Base-by-base conservation (phyloP, 2,888 invertebrate genomes). In the Caenorhabditis sp. region DNA sequence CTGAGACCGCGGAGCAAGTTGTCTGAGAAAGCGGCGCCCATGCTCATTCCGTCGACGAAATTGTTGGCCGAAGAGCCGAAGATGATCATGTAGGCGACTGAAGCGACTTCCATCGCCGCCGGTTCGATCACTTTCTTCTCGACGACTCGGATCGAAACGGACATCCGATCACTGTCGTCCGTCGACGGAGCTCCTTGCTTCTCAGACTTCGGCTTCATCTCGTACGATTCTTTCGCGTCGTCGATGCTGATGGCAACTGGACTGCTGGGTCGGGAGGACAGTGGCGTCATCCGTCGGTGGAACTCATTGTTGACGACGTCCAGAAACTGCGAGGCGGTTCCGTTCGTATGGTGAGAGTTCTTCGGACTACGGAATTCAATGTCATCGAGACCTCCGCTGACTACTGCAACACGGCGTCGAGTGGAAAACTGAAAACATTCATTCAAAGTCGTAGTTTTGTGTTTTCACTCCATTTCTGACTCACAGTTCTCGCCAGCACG, bases 11-110 rank as follows among this genome's bases (percentile, higher is more conserved):
- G 62, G 11, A 86, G 45, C n/a, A 87, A 46, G 45, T 82, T 83
- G 61, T 87, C 87, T 11, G 85, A 81, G 53, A 87, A 87, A 0
- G 87, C 87, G 13, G 87, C 87, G 5, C 87, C 87, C 74, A 84
- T 87, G 27, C 86, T 86, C 87, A 87, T 87, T 56, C 87, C 87
- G 72, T 87, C 87, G 15, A 87, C 87, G 55, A 87, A 87, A 41
- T 87, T 87, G 58, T 87, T 87, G 15, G 86, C 85, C 2, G 83
- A 81, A 22, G 83, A 83, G 9, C 87, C 87, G 59, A 87, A 86
- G 27, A 87, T 83, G 35, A 87, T 85, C 87, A 87, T 87, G 55
- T 87, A 87, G 13, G 86, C 87, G 13, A 87, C 87, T 22, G 83
- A 84, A 17, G 86, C 86, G 7, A 79, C 84, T 74, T 87, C 86